Conservation (phyloP, 1,140 invertebrate genomes). For the Nebria ingens region DNA sequence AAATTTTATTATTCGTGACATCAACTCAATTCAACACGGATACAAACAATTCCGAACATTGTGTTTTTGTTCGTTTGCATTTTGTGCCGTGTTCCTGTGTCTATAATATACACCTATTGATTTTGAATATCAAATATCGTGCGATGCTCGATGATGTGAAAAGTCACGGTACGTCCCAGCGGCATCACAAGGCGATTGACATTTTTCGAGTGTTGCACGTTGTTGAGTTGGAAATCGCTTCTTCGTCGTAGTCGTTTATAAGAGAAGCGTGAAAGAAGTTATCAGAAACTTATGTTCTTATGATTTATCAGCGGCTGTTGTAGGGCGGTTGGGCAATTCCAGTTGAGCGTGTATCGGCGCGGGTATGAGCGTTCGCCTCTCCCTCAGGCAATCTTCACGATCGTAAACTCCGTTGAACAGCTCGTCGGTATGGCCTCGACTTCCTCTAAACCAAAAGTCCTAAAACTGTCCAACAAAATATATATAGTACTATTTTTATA, state of each 20-base stretch:
- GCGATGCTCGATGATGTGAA: background rate
- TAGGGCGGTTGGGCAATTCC: background rate
- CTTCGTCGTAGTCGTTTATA: background rate
- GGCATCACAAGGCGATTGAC: no score
- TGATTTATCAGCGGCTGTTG: conserved; percentile 7
- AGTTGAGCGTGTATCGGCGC: background rate
- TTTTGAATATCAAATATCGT: background rate
- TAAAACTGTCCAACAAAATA: background rate
- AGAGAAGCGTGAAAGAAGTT: background rate
- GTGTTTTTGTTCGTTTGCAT: no score
- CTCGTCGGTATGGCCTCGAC: conserved; percentile 4
- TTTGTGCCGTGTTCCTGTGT: no score
- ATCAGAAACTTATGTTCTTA: conserved; percentile 7
- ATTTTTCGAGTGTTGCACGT: background rate
- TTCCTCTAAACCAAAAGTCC: background rate
- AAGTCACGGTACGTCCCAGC: background rate
- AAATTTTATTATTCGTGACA: no score
- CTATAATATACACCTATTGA: background rate
- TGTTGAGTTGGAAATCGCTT: background rate
- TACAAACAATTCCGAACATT: no score
- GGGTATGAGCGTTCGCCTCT: background rate
- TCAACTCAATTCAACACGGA: no score
- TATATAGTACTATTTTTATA: no score
- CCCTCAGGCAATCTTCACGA: conserved; percentile 2
- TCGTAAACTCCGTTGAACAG: conserved; percentile 8